These are phyloP conservation scores for Leucoma salicis DNA, from an alignment of 2,888 invertebrate species.

Conservation along the genomic window DNA sequence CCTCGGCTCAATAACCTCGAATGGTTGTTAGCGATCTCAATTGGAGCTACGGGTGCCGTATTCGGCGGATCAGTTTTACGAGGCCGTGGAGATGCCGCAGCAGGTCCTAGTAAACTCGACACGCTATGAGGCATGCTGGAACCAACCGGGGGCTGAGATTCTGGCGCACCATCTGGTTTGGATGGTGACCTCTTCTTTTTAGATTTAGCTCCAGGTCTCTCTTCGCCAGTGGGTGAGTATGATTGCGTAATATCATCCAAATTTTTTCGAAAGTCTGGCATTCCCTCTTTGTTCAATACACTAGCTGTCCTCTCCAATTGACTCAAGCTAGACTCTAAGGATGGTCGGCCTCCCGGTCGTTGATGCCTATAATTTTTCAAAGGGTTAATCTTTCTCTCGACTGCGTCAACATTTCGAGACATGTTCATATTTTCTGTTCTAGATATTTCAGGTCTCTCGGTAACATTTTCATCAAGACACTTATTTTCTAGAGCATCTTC, in stretches of 20 bases:
- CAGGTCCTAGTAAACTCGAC: constrained; percentile 62
- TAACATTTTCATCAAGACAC: constrained; percentile 38
- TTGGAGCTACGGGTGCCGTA: constrained; percentile 37
- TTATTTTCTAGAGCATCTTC: constrained; percentile 66
- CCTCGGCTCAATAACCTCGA: constrained; percentile 19
- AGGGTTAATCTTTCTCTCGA: constrained; percentile 67
- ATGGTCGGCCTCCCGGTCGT: constrained; percentile 54
- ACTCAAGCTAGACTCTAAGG: constrained; percentile 69
- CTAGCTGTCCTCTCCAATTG: constrained; percentile 72
- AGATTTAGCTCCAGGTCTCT: constrained; percentile 54
- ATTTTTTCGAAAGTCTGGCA: constrained; percentile 74
- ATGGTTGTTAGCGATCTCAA: constrained; percentile 30
- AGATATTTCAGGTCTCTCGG: constrained; percentile 30
- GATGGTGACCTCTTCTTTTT: constrained; percentile 71
- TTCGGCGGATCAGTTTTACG: constrained; percentile 41
- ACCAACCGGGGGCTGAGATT: constrained; percentile 43
- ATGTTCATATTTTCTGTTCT: constrained; percentile 28
- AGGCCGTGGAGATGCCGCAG: constrained; percentile 31
- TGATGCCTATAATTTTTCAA: constrained; percentile 78
- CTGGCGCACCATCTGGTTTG: constrained; percentile 48
- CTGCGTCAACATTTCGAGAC: constrained; percentile 41
- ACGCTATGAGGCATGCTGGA: constrained; percentile 70
- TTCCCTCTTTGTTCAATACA: constrained; percentile 65
- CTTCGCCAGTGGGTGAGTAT: constrained; percentile 69
- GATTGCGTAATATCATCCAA: constrained; percentile 78